Evolutionary conservation across 2,113 vertebrate species (phyloP).

Genomic region (Ophthalmolycus amberensis): DNA sequence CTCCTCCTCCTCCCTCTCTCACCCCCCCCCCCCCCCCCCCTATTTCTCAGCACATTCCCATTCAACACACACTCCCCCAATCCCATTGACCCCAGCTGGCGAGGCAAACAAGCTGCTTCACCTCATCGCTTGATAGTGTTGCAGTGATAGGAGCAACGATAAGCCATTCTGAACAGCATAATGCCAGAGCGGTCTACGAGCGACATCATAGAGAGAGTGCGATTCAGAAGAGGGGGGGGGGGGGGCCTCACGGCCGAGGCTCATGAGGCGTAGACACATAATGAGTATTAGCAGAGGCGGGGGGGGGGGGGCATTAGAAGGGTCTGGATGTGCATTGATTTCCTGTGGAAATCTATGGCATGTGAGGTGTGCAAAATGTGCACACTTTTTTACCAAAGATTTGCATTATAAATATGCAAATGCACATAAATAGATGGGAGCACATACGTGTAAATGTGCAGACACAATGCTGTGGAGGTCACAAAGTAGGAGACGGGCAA

Average conservation of each 20-base stretch:
- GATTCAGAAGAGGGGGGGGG: constrained; percentile 43
- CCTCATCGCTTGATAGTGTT: constrained; percentile 56
- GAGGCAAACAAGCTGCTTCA: constrained; percentile 52
- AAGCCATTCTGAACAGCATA: constrained; percentile 56
- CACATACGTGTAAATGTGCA: neutral
- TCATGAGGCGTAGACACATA: constrained; percentile 58
- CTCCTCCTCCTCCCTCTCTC: constrained; percentile 12
- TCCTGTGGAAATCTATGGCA: constrained; percentile 32
- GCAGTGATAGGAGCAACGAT: constrained; percentile 60
- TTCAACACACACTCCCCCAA: constrained; percentile 57
- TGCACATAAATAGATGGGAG: neutral
- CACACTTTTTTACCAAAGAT: neutral
- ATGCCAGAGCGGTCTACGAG: constrained; percentile 21
- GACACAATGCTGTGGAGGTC: neutral
- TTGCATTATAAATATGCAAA: constrained; percentile 31
- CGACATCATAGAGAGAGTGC: constrained; percentile 43
- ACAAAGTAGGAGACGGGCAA: neutral
- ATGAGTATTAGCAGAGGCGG: constrained; percentile 45
- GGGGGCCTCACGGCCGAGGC: constrained; percentile 30
- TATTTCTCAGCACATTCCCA: constrained; percentile 50
- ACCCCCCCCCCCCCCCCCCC: no score
- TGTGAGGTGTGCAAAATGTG: constrained; percentile 14
- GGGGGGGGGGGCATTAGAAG: constrained; percentile 27
- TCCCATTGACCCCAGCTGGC: constrained; percentile 64
- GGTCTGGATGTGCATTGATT: constrained; percentile 48